Base-by-base conservation (phyloP, 2,797 vertebrate genomes). In the Antennarius maculatus region DNA sequence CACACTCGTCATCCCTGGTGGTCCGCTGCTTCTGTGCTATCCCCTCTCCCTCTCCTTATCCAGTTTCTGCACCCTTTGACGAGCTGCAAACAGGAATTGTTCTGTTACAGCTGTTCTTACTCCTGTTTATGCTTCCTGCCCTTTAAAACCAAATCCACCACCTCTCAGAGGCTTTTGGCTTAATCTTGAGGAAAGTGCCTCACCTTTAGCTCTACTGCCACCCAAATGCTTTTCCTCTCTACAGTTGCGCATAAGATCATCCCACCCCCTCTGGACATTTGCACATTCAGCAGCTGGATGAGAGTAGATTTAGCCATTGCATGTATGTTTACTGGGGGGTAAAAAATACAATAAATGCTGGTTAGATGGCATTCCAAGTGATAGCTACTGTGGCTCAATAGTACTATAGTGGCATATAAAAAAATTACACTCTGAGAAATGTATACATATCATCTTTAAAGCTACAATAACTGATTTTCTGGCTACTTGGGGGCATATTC, bases 81-180 rank as follows among this genome's bases (percentile, higher is more conserved):
- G 42, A 13, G 1, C 55, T 27, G 66, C 60, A 55, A 67, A 71
- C 82, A 65, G 71, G 58, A 61, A 41, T 52, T 2, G 11, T 54
- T 72, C 66, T 55, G 41, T 67, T 78, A 63, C 85, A 89, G 86
- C 84, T 88, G 84, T 62, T 78, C 76, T 55, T 52, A 74, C 87
- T 87, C 77, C 88, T 87, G 86, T 72, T 86, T 77, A 66, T 34
- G 53, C 70, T 61, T 47, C 58, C 53, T 17, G 74, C 60, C 46
- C 55, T 63, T 81, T 69, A 27, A 75, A 66, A 78, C 76, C 79
- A 78, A 82, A 77, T 85, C 86, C 81, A 17, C 45, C 29, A 43
- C 78, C 80, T 23, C 23, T 82, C 74, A 0, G 17, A 78, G 74
- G 73, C 59, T 77, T 83, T 74, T 68, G 73, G 68, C 71, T 63